These are phyloP conservation scores for Wasmannia auropunctata DNA, from an alignment of 1,140 invertebrate genomes.

Conservation along the genomic window DNA sequence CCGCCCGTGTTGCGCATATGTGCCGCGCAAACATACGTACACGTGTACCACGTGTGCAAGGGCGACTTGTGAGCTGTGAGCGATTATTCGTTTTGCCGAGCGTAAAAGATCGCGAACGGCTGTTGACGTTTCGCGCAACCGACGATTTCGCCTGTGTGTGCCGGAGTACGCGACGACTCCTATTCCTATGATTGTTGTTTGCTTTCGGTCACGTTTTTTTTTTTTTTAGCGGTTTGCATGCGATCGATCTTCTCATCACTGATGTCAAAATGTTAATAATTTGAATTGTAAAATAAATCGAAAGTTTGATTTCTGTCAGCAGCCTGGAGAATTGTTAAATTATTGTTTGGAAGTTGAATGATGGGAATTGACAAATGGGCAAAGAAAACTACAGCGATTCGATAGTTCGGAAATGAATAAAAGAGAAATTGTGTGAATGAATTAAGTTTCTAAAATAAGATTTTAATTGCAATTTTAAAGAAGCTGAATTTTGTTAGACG, in stretches of 20 bases:
- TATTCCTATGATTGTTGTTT: background rate
- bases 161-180: background rate
- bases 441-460: background rate
- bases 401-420: background rate
- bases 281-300: background rate
- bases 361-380: background rate
- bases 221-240: background rate
- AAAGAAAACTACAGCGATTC: background rate
- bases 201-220: background rate
- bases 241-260: background rate
- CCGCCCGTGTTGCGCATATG: background rate
- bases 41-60: slow-evolving; percentile 73
- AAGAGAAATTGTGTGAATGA: background rate
- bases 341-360: background rate
- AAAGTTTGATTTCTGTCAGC: background rate
- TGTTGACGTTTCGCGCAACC: slow-evolving; percentile 31
- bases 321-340: background rate
- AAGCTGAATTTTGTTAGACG: background rate
- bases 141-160: slow-evolving; percentile 44
- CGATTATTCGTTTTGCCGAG: slow-evolving; percentile 1
- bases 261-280: background rate
- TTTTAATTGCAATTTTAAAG: background rate
- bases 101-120: background rate
- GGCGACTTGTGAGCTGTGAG: slow-evolving; percentile 43
- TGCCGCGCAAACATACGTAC: slow-evolving; percentile 63